Conservation (phyloP, 2,888 invertebrate genomes). For the Hirtodrosophila alboralis region DNA sequence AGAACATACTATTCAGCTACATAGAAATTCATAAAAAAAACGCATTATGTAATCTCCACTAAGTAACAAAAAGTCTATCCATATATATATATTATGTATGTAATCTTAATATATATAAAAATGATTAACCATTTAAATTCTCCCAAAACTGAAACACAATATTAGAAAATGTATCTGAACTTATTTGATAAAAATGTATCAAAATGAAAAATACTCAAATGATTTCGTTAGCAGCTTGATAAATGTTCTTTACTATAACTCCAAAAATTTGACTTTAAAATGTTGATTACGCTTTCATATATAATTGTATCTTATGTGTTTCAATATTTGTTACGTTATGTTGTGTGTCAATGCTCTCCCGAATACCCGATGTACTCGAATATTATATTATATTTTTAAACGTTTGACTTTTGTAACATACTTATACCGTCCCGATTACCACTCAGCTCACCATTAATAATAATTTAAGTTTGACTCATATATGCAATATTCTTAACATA, state of each 20-base stretch:
- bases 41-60: conserved; percentile 27
- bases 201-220: not conserved
- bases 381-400: conserved; percentile 17
- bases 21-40: conserved; percentile 33
- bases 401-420: conserved; percentile 47
- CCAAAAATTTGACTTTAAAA: too few species aligned
- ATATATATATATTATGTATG: conserved; percentile 45
- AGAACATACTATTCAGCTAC: conserved; percentile 24
- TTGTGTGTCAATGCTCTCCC: conserved; percentile 30
- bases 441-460: conserved; percentile 27
- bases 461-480: conserved; percentile 34
- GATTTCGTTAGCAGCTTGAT: not conserved
- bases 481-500: conserved; percentile 34
- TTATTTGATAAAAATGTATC: not conserved
- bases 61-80: conserved; percentile 1
- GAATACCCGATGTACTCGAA: conserved; percentile 42
- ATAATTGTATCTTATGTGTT: conserved; percentile 1
- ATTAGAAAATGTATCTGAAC: conserved; percentile 6
- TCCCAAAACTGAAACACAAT: not conserved
- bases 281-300: conserved; percentile 15
- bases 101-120: conserved; percentile 42
- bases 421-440: conserved; percentile 50
- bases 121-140: conserved; percentile 11
- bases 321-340: conserved; percentile 11
- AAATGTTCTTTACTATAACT: too few species aligned